phyloP scores from a whole-genome alignment of 2,888 invertebrate species.

The Apamea monoglypha region DNA sequence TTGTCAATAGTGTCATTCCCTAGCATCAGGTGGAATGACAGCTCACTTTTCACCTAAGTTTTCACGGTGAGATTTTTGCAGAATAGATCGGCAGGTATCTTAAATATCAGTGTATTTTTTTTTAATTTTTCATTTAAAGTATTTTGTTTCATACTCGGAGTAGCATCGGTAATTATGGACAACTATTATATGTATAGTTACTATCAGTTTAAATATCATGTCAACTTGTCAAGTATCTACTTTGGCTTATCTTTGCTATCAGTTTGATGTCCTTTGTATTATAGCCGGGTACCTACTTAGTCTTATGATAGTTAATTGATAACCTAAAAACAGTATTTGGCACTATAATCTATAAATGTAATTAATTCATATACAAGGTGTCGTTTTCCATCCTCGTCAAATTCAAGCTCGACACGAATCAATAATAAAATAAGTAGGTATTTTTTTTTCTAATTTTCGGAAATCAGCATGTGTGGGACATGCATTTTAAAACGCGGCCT shows the following conservation, averaged over 20 bases:
- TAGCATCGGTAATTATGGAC: not conserved
- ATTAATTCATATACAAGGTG: not conserved
- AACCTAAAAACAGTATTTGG: not conserved
- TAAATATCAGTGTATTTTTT: not conserved
- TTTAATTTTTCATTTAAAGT: not conserved
- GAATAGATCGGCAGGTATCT: too few species aligned
- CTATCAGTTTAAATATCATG: conserved; percentile 22
- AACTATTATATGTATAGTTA: not conserved
- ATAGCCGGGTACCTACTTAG: not conserved
- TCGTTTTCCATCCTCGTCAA: too few species aligned
- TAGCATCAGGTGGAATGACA: too few species aligned
- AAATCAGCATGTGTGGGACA: too few species aligned
- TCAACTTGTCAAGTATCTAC: conserved; percentile 23
- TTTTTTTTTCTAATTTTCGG: too few species aligned
- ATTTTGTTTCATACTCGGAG: too few species aligned
- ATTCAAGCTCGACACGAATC: too few species aligned
- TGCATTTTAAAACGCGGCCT: too few species aligned
- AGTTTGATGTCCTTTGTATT: conserved; percentile 1
- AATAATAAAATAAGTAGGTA: too few species aligned
- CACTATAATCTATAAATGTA: not conserved
- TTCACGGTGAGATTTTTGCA: too few species aligned
- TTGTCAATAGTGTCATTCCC: too few species aligned
- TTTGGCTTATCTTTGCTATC: conserved; percentile 19
- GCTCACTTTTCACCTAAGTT: too few species aligned
- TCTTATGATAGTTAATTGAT: not conserved